Evolutionary conservation across 1,140 invertebrate genomes (phyloP).

Genomic region (Homalodisca vitripennis): DNA sequence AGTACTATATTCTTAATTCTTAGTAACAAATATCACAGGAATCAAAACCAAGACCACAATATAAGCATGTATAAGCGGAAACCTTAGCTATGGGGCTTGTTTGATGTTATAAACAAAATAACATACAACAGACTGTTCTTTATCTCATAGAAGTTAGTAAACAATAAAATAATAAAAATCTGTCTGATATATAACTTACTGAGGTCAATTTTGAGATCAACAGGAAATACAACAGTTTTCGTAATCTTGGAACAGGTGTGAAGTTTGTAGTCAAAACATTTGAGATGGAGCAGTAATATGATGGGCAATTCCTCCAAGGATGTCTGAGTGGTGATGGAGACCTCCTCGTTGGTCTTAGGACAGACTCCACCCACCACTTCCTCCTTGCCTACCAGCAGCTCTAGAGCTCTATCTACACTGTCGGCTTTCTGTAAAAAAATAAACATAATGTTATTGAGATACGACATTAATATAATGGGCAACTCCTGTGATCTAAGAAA

Average conservation of each 20-base stretch:
- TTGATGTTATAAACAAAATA: background rate
- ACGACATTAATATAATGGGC: no score
- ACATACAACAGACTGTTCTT: background rate
- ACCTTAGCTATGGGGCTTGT: no score
- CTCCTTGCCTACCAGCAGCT: slow-evolving; percentile 79
- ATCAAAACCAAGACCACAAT: no score
- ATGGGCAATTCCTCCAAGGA: slow-evolving; percentile 77
- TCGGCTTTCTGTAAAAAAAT: slow-evolving; percentile 79
- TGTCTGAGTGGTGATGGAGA: slow-evolving; percentile 83
- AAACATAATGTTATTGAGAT: no score
- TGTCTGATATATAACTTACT: slow-evolving; percentile 70
- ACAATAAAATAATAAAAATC: no score
- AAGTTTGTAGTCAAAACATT: slow-evolving; percentile 83
- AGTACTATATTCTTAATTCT: no score
- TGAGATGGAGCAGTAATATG: slow-evolving; percentile 77
- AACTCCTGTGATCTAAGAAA: no score
- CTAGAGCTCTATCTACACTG: slow-evolving; percentile 81
- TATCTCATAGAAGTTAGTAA: no score
- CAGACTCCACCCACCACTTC: slow-evolving; percentile 82
- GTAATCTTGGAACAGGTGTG: slow-evolving; percentile 86
- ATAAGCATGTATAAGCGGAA: no score
- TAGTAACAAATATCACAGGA: no score
- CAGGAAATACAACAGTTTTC: slow-evolving; percentile 84
- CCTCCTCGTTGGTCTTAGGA: slow-evolving; percentile 74
- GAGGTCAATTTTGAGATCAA: slow-evolving; percentile 85